These are phyloP conservation scores for Microctenopoma lineatum DNA, from an alignment of 2,797 vertebrate species.

Conservation along the genomic window DNA sequence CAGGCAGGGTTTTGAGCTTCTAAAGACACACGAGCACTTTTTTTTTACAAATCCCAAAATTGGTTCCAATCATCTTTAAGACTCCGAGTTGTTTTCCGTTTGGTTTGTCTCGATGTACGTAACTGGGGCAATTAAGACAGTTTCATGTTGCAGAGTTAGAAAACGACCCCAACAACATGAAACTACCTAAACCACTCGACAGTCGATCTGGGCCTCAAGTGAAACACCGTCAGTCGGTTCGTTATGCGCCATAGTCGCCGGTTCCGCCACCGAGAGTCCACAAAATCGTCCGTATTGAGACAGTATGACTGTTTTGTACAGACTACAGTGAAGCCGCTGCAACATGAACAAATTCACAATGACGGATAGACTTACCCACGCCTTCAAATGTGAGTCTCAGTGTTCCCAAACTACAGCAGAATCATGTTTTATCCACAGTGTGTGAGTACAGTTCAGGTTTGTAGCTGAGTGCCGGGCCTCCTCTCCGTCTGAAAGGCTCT, in stretches of 20 bases:
- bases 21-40: slow-evolving; percentile 26
- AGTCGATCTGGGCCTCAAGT: slow-evolving; percentile 82
- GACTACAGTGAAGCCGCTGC: slow-evolving; percentile 27
- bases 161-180: slow-evolving; percentile 98
- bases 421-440: slow-evolving; percentile 56
- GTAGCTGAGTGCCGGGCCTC: slow-evolving; percentile 78
- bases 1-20: slow-evolving; percentile 19
- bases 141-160: slow-evolving; percentile 96
- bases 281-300: slow-evolving; percentile 26
- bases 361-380: slow-evolving; percentile 66
- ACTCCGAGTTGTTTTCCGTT: slow-evolving; percentile 36
- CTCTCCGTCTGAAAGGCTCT: slow-evolving; percentile 86
- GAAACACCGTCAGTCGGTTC: slow-evolving; percentile 59
- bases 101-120: slow-evolving; percentile 67
- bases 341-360: slow-evolving; percentile 46
- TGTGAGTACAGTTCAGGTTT: slow-evolving; percentile 46
- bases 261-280: slow-evolving; percentile 54
- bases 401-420: slow-evolving; percentile 43
- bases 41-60: slow-evolving; percentile 19
- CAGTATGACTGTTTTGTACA: slow-evolving; percentile 37
- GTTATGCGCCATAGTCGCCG: slow-evolving; percentile 45
- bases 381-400: slow-evolving; percentile 42
- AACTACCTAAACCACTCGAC: slow-evolving; percentile 99
- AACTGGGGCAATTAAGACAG: slow-evolving; percentile 97
- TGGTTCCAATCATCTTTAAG: slow-evolving; percentile 1